These are phyloP conservation scores for Electrophaes corylata DNA, from an alignment of 2,888 invertebrate genomes.

Conservation along the genomic window DNA sequence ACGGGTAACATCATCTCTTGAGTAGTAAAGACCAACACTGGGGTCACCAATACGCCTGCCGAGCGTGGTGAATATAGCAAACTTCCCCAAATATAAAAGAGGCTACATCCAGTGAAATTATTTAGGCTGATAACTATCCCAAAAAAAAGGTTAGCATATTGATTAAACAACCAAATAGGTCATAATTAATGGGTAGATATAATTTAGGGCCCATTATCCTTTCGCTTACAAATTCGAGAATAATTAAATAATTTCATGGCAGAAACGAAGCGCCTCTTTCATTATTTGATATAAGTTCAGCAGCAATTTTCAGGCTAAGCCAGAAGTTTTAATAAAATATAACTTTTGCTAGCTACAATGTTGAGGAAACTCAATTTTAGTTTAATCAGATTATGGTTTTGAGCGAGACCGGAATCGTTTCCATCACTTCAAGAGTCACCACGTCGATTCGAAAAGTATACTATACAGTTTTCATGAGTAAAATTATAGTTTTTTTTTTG, in stretches of 20 bases:
- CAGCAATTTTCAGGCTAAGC: slow-evolving; percentile 19
- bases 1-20: too few species aligned
- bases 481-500: not conserved
- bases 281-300: slow-evolving; percentile 25
- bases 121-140: too few species aligned
- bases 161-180: not conserved
- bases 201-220: slow-evolving; percentile 6
- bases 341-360: slow-evolving; percentile 16
- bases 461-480: not conserved
- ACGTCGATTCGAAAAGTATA: not conserved
- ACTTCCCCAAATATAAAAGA: too few species aligned
- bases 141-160: not conserved
- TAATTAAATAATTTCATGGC: slow-evolving; percentile 22
- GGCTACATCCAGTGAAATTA: too few species aligned
- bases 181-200: not conserved
- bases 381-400: slow-evolving; percentile 23
- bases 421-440: not conserved
- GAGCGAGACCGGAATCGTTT: slow-evolving; percentile 4
- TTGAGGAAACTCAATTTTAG: slow-evolving; percentile 22
- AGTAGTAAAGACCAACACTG: too few species aligned
- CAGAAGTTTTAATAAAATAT: slow-evolving; percentile 23
- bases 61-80: too few species aligned
- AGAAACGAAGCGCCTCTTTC: slow-evolving; percentile 6
- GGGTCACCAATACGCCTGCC: too few species aligned
- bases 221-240: slow-evolving; percentile 13